A percentile compares a stretch with the other conserved stretches of the same genome.
These are phyloP conservation scores for Junco hyemalis DNA, from an alignment of 2,113 vertebrate genomes.

Conservation along the genomic window DNA sequence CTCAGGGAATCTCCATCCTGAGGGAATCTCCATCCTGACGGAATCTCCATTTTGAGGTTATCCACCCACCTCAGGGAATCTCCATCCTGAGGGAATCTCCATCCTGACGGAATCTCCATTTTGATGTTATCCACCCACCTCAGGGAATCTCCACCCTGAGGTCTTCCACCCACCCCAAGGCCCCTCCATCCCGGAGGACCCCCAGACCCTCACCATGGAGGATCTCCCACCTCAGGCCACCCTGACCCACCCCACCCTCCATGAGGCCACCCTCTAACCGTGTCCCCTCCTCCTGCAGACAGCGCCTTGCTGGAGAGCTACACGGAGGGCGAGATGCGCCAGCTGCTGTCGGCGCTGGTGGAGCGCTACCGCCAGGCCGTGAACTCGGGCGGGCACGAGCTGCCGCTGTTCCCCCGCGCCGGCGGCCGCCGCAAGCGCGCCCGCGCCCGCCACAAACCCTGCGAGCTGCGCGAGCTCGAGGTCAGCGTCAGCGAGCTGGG, in stretches of 20 bases:
- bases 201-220: rapidly evolving
- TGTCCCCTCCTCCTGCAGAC: constrained; percentile 70
- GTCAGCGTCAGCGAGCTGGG: constrained; percentile 92
- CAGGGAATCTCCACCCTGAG: rapidly evolving
- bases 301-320: constrained; percentile 90
- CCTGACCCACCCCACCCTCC: rapidly evolving
- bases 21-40: rapidly evolving
- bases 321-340: constrained; percentile 87
- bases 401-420: constrained; percentile 45
- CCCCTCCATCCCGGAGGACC: rapidly evolving
- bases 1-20: no score
- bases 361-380: constrained; percentile 76
- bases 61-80: not conserved
- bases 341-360: constrained; percentile 80
- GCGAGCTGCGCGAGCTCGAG: constrained; percentile 80
- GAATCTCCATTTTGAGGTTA: not conserved
- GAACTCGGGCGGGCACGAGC: constrained; percentile 63
- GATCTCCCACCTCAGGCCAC: not conserved
- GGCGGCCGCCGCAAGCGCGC: constrained; percentile 84
- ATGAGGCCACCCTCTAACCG: rapidly evolving
- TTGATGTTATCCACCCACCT: not conserved
- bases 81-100: not conserved
- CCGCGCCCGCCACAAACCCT: constrained; percentile 75
- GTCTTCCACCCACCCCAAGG: not conserved
- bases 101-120: not conserved